Conservation (phyloP, 2,113 vertebrate species). For the Xiphias gladius region DNA sequence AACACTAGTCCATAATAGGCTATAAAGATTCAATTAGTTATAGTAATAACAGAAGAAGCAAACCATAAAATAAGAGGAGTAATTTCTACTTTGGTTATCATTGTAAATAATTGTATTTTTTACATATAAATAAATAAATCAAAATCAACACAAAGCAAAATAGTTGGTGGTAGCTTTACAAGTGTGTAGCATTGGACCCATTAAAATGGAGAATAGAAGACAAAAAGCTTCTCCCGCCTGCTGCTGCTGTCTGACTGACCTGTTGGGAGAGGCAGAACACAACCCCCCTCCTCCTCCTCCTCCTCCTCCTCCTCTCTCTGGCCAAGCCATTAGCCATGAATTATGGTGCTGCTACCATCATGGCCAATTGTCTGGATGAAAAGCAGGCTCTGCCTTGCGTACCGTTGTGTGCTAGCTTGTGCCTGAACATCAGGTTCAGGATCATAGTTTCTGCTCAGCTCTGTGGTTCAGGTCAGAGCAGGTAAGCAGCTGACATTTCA, state of each 20-base stretch:
- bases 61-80: not conserved
- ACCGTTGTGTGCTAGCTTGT: conserved; percentile 63
- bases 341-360: conserved; percentile 80
- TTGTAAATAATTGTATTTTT: too few species aligned
- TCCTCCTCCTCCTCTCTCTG: conserved; percentile 30
- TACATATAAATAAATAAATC: too few species aligned
- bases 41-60: not conserved
- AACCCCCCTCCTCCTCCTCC: not conserved
- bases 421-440: conserved; percentile 61
- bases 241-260: conserved; percentile 66
- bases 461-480: conserved; percentile 59
- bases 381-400: conserved; percentile 76
- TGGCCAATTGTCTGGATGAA: conserved; percentile 82
- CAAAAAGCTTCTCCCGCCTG: conserved; percentile 34
- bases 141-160: not conserved
- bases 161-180: not conserved
- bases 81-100: too few species aligned
- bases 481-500: conserved; percentile 67
- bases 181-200: not conserved
- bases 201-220: conserved; percentile 20
- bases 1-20: not conserved
- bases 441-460: conserved; percentile 61
- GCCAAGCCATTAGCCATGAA: conserved; percentile 77
- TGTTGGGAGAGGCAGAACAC: conserved; percentile 62
- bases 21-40: not conserved